Percentiles rank a stretch among this genome's conserved stretches.
Evolutionary conservation across 2,797 vertebrate species (phyloP).

Genomic region (Miichthys miiuy): DNA sequence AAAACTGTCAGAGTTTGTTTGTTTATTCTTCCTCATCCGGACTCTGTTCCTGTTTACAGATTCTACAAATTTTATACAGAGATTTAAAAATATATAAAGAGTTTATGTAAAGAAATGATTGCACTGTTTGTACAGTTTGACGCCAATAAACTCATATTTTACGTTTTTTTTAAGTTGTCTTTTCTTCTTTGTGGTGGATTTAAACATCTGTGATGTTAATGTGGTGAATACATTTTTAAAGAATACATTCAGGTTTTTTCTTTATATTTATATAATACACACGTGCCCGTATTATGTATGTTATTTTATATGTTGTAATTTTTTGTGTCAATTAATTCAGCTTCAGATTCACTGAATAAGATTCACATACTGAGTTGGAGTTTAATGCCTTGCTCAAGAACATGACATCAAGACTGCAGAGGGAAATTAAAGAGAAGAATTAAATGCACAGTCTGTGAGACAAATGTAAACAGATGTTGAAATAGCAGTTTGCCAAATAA

Average conservation of each 20-base stretch:
- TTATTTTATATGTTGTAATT: too few species aligned
- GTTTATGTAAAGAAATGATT: background rate
- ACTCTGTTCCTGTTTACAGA: slow-evolving; percentile 15
- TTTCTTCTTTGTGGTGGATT: too few species aligned
- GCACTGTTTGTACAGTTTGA: background rate
- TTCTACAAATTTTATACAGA: slow-evolving; percentile 1
- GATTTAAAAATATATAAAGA: background rate
- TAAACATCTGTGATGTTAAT: too few species aligned
- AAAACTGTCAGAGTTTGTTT: too few species aligned
- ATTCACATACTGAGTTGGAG: background rate
- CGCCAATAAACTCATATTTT: background rate
- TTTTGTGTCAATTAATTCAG: background rate
- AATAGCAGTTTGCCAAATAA: too few species aligned
- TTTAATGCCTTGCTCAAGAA: background rate
- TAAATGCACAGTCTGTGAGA: background rate
- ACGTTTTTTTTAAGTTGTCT: too few species aligned
- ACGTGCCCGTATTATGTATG: too few species aligned
- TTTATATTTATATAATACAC: too few species aligned
- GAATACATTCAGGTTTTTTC: too few species aligned
- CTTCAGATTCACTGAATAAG: background rate
- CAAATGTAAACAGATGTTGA: too few species aligned
- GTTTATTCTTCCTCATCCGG: background rate
- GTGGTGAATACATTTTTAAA: too few species aligned
- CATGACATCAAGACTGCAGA: background rate
- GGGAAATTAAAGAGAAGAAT: background rate